A percentile compares a stretch with the other conserved stretches of the same genome.
Conservation (phyloP, 2,888 invertebrate species). For the Baronia brevicornis region DNA sequence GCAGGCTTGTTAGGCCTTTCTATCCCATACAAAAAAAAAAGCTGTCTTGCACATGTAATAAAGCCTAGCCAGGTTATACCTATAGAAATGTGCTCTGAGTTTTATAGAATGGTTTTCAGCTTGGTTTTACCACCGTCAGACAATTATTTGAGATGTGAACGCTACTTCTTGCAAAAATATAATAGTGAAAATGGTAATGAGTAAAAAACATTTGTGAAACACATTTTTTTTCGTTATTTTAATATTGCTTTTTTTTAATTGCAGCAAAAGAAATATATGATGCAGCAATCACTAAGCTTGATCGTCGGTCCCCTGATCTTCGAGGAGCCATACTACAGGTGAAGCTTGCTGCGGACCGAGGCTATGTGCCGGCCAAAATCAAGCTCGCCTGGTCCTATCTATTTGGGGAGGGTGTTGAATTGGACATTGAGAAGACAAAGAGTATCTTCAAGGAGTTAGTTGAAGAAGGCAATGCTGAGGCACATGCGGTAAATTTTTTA, state of each 20-base stretch:
- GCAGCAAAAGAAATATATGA: slow-evolving; percentile 85
- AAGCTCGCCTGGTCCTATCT: slow-evolving; percentile 92
- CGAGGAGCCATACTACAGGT: slow-evolving; percentile 84
- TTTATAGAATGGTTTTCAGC: too few relatives aligned
- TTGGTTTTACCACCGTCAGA: too few relatives aligned
- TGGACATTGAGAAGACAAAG: slow-evolving; percentile 85
- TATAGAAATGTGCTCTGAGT: too few relatives aligned
- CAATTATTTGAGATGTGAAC: too few relatives aligned
- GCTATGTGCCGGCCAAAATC: slow-evolving; percentile 88
- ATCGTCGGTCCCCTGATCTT: slow-evolving; percentile 84
- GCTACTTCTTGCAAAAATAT: too few relatives aligned
- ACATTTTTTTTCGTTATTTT: too few relatives aligned
- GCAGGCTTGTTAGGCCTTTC: too few relatives aligned
- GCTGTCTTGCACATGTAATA: too few relatives aligned
- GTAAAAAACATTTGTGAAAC: not conserved
- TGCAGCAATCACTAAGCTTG: slow-evolving; percentile 80
- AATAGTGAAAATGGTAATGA: too few relatives aligned
- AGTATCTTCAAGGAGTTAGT: slow-evolving; percentile 85
- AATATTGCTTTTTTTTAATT: slow-evolving; percentile 22
- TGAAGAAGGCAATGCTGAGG: slow-evolving; percentile 86
- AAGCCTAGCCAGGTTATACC: too few relatives aligned
- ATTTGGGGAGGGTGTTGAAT: slow-evolving; percentile 85
- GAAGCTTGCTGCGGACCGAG: slow-evolving; percentile 85
- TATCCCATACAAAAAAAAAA: too few relatives aligned
- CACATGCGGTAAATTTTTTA: slow-evolving; percentile 83